Conservation (phyloP, 92 coral and sea anemone species). For the Desmophyllum pertusum region DNA sequence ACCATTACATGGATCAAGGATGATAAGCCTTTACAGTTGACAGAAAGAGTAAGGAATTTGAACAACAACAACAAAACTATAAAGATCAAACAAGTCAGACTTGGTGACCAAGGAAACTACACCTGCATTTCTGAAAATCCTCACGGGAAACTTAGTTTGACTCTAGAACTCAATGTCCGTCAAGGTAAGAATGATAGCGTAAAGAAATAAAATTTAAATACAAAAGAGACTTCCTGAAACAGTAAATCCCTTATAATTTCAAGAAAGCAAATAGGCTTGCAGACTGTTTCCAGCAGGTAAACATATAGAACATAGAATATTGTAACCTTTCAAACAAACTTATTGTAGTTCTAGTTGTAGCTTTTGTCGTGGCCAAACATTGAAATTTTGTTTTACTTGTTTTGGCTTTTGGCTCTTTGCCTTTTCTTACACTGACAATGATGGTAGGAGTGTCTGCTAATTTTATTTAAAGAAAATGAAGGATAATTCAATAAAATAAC, state of each 20-base stretch:
- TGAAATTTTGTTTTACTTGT: neutral
- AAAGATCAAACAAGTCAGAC: conserved; percentile 47
- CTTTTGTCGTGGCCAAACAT: neutral
- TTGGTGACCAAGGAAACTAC: conserved; percentile 68
- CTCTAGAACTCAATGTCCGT: conserved; percentile 54
- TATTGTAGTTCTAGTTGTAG: neutral
- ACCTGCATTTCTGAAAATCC: conserved; percentile 62
- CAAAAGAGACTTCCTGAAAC: neutral
- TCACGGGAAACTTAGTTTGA: conserved; percentile 53
- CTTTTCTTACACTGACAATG: neutral
- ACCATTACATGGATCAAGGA: conserved; percentile 54
- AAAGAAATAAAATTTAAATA: neutral
- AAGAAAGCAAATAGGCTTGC: too few relatives aligned
- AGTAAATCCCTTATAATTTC: too few relatives aligned
- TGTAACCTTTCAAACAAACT: neutral
- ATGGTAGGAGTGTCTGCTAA: neutral
- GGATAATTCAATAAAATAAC: too few relatives aligned
- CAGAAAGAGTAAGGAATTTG: conserved; percentile 22
- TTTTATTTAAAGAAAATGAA: too few relatives aligned
- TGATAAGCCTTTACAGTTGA: conserved; percentile 1
- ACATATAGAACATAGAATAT: neutral
- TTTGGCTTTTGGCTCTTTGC: neutral
- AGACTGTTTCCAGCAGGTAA: neutral
- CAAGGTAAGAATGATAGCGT: conserved; percentile 43
- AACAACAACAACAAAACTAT: conserved; percentile 44